Evolutionary conservation across 2,113 vertebrate species (phyloP).

Genomic region (Myiozetetes cayanensis): DNA sequence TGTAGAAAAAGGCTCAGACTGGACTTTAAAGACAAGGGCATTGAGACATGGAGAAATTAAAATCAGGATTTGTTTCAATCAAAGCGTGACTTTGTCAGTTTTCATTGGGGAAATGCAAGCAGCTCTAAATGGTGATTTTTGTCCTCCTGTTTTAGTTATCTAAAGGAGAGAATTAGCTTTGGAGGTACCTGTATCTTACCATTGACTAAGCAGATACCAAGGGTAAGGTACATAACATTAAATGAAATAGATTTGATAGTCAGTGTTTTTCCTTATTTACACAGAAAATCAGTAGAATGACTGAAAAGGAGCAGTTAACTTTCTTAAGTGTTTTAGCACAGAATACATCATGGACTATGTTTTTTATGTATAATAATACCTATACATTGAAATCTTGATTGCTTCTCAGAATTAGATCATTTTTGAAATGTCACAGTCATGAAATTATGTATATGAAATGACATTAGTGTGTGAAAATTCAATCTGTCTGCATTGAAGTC

Average conservation of each 20-base stretch:
- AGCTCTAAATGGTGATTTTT: not conserved
- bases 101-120: not conserved
- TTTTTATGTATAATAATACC: not conserved
- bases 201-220: not conserved
- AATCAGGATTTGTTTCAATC: fast-evolving
- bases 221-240: not conserved
- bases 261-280: not conserved
- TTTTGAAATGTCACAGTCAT: not conserved
- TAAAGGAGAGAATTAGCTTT: not conserved
- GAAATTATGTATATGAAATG: not conserved
- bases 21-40: not conserved
- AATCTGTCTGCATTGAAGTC: not conserved
- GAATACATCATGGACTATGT: not conserved
- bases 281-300: not conserved
- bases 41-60: not conserved
- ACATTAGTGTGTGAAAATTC: not conserved
- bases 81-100: not conserved
- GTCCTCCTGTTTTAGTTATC: not conserved
- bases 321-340: not conserved
- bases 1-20: not conserved
- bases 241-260: not conserved
- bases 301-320: not conserved
- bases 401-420: not conserved
- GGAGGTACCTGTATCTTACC: not conserved
- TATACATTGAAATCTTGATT: not conserved